These are phyloP conservation scores for Eulacestoma nigropectus DNA, from an alignment of 2,113 vertebrate species.

Conservation along the genomic window DNA sequence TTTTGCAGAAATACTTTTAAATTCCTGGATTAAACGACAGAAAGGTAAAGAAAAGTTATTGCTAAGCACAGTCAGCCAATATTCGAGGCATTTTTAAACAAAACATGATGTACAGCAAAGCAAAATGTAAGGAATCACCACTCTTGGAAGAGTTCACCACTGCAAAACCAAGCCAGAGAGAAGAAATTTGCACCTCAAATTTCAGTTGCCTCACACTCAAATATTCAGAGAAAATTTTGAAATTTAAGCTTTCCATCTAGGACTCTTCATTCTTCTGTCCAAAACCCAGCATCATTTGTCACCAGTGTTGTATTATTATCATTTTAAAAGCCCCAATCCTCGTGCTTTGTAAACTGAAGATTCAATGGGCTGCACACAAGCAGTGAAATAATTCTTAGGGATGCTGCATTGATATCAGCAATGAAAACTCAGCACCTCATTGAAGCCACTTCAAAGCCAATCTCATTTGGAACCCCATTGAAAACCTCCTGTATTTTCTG, in stretches of 20 bases:
- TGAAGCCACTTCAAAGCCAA: neutral
- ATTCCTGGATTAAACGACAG: neutral
- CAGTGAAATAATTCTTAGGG: neutral
- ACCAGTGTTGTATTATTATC: accelerated
- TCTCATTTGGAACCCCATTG: neutral
- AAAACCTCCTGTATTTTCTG: neutral
- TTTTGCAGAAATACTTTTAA: neutral
- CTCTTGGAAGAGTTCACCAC: neutral
- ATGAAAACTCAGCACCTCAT: neutral
- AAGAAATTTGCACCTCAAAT: neutral
- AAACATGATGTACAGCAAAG: neutral
- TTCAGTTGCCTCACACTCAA: neutral
- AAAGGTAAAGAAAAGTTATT: neutral
- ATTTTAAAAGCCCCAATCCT: neutral
- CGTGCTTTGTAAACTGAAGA: neutral
- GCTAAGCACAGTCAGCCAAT: neutral
- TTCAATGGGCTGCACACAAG: neutral
- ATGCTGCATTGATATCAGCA: neutral
- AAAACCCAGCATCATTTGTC: neutral
- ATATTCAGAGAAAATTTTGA: neutral
- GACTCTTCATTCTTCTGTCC: neutral
- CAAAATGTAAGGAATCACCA: neutral
- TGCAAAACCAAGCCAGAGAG: neutral
- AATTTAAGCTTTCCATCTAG: neutral
- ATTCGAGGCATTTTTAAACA: neutral